Percentiles rank a stretch among this genome's conserved stretches.
phyloP scores from a whole-genome alignment of 2,797 vertebrate genomes.

The Myripristis murdjan region DNA sequence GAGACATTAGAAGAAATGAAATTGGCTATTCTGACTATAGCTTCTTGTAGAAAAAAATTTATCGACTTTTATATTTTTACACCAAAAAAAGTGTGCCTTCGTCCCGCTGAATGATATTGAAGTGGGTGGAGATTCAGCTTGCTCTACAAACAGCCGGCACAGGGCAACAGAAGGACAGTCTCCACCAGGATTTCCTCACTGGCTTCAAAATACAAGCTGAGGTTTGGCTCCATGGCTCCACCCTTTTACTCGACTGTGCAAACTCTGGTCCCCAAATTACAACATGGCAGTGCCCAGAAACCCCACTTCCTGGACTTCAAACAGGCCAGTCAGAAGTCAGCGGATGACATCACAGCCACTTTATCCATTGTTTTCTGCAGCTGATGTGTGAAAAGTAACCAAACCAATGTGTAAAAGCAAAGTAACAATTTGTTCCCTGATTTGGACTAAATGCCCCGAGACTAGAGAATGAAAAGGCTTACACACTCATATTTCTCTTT shows the following conservation, averaged over 20 bases:
- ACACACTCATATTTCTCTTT: background rate
- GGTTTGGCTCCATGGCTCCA: background rate
- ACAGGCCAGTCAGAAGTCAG: conserved; percentile 2
- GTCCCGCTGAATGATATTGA: background rate
- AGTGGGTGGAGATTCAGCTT: background rate
- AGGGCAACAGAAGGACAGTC: too few species aligned
- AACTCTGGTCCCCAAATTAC: background rate
- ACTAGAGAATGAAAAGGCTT: conserved; percentile 19
- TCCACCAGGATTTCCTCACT: too few species aligned
- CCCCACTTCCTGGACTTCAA: background rate
- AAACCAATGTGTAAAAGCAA: conserved; percentile 13
- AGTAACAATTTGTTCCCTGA: conserved; percentile 16
- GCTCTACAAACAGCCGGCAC: background rate
- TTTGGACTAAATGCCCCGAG: conserved; percentile 29
- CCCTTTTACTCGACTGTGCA: background rate
- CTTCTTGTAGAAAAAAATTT: too few species aligned
- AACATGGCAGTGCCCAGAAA: background rate
- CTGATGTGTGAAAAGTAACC: conserved; percentile 20
- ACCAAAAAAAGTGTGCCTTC: too few species aligned
- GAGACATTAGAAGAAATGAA: too few species aligned
- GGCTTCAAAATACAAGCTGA: background rate
- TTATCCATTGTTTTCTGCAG: too few species aligned
- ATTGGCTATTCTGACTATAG: too few species aligned
- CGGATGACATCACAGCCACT: background rate
- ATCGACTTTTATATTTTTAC: too few species aligned